Base-by-base conservation (phyloP, 2,113 vertebrate species). In the Tor tambroides region DNA sequence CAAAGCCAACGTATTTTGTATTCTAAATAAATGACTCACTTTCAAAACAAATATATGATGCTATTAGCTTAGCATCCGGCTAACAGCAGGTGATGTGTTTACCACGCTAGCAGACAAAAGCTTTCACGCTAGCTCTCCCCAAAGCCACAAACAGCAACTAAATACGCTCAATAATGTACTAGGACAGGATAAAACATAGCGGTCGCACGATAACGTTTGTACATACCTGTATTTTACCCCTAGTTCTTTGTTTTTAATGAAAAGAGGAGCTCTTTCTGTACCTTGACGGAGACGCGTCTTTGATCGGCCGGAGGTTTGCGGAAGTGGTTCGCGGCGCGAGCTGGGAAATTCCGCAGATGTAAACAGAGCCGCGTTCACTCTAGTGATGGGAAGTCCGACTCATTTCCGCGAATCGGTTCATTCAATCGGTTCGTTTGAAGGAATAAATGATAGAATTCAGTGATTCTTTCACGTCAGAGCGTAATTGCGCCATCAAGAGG, bases 341-440 rank as follows among this genome's bases (percentile, higher is more conserved):
- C 91, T 92, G 95, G 95, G 95, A 96, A 95, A 95, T 95, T 96
- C 95, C 95, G 69, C 92, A 93, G 90, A 94, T 93, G 93, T 95
- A 95, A 95, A 95, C 94, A 95, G 93, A 71, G 65, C 63, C 80
- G 65, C 26, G 43, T 83, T 71, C 65, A 54, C 61, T 79, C 26
- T 19, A 79, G 15, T 79, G 76, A 76, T 76, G 74, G 74, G 74
- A 76, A 76, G 74, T 76, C 74, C 74, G 74, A 56, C 15, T 79
- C 49, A 56, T 51, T 79, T 79, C 26, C 28, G 30, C 49, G 49
- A 79, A 11, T 54, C 76, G 49, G 23, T 35, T 79, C 49, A 32
- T 79, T 56, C 28, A 19, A 79, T 32, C 49, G 17, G 49, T 79
- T 79, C 15, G 51, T 79, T 56, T 23, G n/a, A n/a, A n/a, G n/a